Conservation (phyloP, 1,140 invertebrate species). For the Hyles vespertilio region DNA sequence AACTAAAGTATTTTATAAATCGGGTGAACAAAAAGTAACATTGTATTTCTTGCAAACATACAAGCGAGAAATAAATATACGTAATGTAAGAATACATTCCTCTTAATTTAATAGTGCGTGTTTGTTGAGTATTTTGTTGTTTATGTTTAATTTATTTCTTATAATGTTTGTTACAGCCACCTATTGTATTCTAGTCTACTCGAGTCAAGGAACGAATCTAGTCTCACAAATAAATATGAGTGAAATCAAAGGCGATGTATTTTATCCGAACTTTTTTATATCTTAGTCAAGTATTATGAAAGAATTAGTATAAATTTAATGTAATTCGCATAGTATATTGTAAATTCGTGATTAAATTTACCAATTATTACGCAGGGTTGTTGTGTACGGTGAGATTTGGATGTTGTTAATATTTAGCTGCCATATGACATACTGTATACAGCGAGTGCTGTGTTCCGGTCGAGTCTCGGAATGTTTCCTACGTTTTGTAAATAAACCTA, state of each 20-base stretch:
- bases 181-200: slow-evolving; percentile 55
- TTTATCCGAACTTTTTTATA: slow-evolving; percentile 16
- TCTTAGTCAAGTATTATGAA: slow-evolving; percentile 29
- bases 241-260: slow-evolving; percentile 16
- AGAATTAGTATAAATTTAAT: slow-evolving; percentile 18
- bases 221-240: slow-evolving; percentile 19
- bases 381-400: slow-evolving; percentile 3
- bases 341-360: slow-evolving; percentile 15
- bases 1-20: too few species aligned
- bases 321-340: slow-evolving; percentile 26
- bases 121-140: slow-evolving; percentile 55
- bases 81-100: slow-evolving; percentile 49
- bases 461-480: neutral
- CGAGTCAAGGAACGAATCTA: slow-evolving; percentile 33
- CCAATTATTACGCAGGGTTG: slow-evolving; percentile 29
- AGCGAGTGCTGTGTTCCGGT: too few species aligned
- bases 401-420: neutral
- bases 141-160: slow-evolving; percentile 47
- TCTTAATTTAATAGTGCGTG: slow-evolving; percentile 41
- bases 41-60: too few species aligned
- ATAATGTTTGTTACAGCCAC: slow-evolving; percentile 38
- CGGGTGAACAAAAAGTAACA: too few species aligned
- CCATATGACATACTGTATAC: neutral
- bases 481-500: slow-evolving; percentile 7
- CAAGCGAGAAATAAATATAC: neutral